phyloP scores from a whole-genome alignment of 2,113 vertebrate genomes.

The Callaeas wilsoni region DNA sequence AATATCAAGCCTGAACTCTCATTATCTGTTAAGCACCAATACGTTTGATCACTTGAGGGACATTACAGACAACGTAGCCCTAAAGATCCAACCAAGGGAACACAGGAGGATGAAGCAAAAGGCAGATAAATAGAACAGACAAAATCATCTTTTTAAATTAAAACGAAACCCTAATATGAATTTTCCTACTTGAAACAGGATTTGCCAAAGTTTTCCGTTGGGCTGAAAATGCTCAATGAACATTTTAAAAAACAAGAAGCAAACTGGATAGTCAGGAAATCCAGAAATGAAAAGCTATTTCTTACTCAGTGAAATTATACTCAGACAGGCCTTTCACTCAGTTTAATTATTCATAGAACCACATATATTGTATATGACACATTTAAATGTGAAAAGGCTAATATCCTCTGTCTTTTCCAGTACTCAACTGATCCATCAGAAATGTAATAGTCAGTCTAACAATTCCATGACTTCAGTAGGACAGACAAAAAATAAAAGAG shows the following conservation, averaged over 20 bases:
- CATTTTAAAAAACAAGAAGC: not conserved
- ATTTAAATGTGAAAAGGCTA: slow-evolving; percentile 71
- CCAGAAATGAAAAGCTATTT: not conserved
- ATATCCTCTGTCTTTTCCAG: slow-evolving; percentile 61
- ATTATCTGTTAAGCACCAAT: not conserved
- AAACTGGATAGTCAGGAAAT: not conserved
- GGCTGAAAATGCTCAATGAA: not conserved
- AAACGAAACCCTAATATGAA: not conserved
- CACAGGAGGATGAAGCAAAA: not conserved
- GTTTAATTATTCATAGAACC: slow-evolving; percentile 72
- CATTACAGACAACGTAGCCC: not conserved
- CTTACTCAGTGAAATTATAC: slow-evolving; percentile 52
- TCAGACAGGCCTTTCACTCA: slow-evolving; percentile 55
- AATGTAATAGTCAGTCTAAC: slow-evolving; percentile 54
- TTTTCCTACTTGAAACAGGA: not conserved
- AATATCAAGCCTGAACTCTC: not conserved
- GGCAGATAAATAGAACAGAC: not conserved
- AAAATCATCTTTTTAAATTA: not conserved
- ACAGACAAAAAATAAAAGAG: slow-evolving; percentile 3
- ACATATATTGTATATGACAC: slow-evolving; percentile 56
- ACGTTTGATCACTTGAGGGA: not conserved
- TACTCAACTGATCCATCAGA: slow-evolving; percentile 67
- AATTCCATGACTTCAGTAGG: not conserved
- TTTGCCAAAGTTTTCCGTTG: not conserved
- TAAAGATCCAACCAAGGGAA: not conserved